Evolutionary conservation across 2,113 vertebrate genomes (phyloP).

Genomic region (Lampris megalopsis): DNA sequence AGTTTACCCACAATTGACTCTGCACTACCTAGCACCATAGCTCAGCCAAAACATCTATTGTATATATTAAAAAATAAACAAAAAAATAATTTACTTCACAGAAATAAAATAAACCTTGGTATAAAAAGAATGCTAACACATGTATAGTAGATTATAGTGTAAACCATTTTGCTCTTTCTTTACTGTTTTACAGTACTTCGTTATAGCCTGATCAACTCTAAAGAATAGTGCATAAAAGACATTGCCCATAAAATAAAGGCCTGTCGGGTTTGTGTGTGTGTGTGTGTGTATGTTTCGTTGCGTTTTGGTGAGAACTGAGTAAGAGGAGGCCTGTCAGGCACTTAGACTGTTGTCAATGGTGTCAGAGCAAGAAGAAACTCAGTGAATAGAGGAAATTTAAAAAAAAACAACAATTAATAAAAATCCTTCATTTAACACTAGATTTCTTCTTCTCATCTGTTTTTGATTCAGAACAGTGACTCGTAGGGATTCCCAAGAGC

Average conservation of each 20-base stretch:
- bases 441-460: not conserved
- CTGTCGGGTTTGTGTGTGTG: slow-evolving; percentile 41
- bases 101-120: slow-evolving; percentile 54
- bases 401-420: not conserved
- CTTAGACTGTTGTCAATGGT: slow-evolving; percentile 58
- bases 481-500: not conserved
- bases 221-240: slow-evolving; percentile 54
- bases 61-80: slow-evolving; percentile 49
- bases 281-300: slow-evolving; percentile 40
- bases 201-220: slow-evolving; percentile 24
- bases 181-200: slow-evolving; percentile 43
- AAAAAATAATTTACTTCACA: slow-evolving; percentile 64
- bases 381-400: not conserved
- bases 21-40: slow-evolving; percentile 68
- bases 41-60: slow-evolving; percentile 38
- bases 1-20: slow-evolving; percentile 7
- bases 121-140: slow-evolving; percentile 63
- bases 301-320: slow-evolving; percentile 68
- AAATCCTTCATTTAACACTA: slow-evolving; percentile 9
- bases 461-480: not conserved
- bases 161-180: slow-evolving; percentile 35
- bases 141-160: slow-evolving; percentile 30
- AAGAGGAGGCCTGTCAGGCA: slow-evolving; percentile 66
- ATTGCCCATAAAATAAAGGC: slow-evolving; percentile 49
- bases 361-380: slow-evolving; percentile 19